These are phyloP conservation scores for Myiozetetes cayanensis DNA, from an alignment of 2,113 vertebrate genomes.

Conservation along the genomic window DNA sequence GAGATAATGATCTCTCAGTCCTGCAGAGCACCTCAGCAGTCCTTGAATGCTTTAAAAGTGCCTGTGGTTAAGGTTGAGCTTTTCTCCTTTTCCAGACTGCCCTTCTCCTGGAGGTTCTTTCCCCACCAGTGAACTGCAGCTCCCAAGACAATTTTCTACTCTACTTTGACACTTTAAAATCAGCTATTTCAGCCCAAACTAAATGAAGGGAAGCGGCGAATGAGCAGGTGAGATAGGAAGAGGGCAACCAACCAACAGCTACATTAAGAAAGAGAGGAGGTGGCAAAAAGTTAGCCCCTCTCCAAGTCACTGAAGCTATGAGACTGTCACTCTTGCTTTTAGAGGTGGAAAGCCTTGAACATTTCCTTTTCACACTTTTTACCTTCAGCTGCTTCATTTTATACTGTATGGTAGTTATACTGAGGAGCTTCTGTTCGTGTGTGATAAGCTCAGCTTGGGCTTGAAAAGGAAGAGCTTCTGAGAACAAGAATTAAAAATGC, in stretches of 20 bases:
- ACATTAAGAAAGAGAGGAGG: neutral
- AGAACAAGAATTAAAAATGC: slow-evolving; percentile 21
- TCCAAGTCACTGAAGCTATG: neutral
- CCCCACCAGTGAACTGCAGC: neutral
- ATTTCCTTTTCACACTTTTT: slow-evolving; percentile 2
- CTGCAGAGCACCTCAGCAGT: neutral
- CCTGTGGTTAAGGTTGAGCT: neutral
- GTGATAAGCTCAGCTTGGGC: neutral
- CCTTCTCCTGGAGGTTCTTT: neutral
- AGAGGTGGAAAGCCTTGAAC: neutral
- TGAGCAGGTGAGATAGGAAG: neutral
- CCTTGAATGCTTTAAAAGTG: neutral
- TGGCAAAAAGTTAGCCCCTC: neutral
- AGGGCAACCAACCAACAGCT: neutral
- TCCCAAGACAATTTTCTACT: neutral
- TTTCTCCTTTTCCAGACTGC: neutral
- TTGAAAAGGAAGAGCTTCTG: slow-evolving; percentile 8
- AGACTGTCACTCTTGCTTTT: neutral
- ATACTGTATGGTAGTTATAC: neutral
- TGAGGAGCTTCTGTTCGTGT: neutral
- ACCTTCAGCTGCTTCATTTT: neutral
- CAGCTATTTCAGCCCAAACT: neutral
- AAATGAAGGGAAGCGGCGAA: neutral
- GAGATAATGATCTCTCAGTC: neutral
- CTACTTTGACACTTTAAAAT: neutral